phyloP scores from a whole-genome alignment of 2,797 vertebrate species.

The Anolis apletophallus region DNA sequence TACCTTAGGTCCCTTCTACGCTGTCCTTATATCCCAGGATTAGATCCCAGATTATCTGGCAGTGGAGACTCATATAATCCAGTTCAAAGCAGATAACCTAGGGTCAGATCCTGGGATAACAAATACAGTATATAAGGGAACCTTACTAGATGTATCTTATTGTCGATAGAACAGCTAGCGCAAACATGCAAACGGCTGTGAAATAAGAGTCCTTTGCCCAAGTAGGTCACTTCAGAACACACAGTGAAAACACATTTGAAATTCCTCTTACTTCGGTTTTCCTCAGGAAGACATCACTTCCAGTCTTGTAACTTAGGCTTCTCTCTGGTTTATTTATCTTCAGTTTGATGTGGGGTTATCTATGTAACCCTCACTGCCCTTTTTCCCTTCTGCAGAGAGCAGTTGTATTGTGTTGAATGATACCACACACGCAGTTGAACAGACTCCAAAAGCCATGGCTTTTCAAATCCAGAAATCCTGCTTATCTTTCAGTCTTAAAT shows the following conservation, averaged over 20 bases:
- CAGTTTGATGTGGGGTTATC: not conserved
- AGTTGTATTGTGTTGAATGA: not conserved
- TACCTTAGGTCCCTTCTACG: not conserved
- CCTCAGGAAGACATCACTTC: not conserved
- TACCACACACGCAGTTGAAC: not conserved
- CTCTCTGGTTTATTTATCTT: not conserved
- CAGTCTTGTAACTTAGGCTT: not conserved
- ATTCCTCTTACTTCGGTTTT: not conserved
- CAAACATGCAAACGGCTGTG: not conserved
- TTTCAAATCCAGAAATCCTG: slow-evolving; percentile 52
- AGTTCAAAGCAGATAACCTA: too few species aligned
- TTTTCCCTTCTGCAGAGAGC: not conserved
- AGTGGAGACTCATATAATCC: too few species aligned
- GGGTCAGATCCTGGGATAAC: too few species aligned
- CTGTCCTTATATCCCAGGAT: too few species aligned
- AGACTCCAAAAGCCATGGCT: not conserved
- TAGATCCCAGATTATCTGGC: too few species aligned
- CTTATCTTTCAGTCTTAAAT: slow-evolving; percentile 41
- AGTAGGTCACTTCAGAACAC: not conserved
- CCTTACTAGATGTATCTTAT: not conserved
- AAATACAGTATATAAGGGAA: not conserved
- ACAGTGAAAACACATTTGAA: not conserved
- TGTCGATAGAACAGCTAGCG: not conserved
- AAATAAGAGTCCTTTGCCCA: not conserved
- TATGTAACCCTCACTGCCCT: too few species aligned